Conservation (phyloP, 2,113 vertebrate genomes). For the Myanophis thanlyinensis region DNA sequence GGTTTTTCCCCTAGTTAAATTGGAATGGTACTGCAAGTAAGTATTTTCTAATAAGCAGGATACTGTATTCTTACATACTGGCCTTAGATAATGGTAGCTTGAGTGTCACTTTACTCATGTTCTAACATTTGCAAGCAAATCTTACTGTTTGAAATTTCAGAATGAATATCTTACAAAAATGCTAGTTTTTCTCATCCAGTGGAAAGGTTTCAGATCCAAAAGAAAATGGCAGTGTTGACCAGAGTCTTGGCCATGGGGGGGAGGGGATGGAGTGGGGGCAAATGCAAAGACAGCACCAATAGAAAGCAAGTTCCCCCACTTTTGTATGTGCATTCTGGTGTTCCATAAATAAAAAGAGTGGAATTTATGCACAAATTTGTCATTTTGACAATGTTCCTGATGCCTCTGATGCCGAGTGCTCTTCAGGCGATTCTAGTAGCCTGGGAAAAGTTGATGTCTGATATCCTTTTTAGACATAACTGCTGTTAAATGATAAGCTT, state of each 20-base stretch:
- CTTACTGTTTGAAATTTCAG: background rate
- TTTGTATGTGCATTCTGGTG: background rate
- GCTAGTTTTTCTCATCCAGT: too few species aligned
- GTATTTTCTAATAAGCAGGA: background rate
- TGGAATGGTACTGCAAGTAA: background rate
- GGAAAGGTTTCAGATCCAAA: too few species aligned
- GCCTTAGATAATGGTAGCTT: background rate
- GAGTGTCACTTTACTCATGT: background rate
- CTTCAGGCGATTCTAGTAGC: background rate
- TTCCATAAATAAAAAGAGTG: background rate
- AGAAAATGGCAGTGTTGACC: background rate
- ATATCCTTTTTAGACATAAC: background rate
- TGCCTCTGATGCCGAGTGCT: background rate
- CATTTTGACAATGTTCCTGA: background rate
- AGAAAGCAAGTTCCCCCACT: background rate
- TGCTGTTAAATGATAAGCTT: background rate
- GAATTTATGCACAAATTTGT: background rate
- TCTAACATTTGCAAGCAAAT: background rate
- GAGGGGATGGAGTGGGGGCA: too few species aligned
- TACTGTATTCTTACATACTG: background rate
- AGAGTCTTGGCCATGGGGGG: too few species aligned
- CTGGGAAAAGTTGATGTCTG: background rate
- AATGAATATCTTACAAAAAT: background rate
- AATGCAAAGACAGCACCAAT: too few species aligned
- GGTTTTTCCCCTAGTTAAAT: background rate